Conservation (phyloP, 2,797 vertebrate species). For the Epinephelus malabaricus region DNA sequence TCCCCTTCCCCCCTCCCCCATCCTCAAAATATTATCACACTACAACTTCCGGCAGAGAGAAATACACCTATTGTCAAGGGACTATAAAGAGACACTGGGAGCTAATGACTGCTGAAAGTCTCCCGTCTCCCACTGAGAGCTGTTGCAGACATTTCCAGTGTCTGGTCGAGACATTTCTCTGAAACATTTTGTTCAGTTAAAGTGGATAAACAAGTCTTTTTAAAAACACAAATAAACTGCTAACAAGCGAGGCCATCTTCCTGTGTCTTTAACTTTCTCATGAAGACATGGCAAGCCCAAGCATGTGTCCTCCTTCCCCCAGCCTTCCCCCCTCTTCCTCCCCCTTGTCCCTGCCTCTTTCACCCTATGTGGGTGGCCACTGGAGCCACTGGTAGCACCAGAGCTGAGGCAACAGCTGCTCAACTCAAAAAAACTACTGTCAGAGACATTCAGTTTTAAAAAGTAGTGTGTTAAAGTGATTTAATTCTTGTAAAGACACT, state of each 20-base stretch:
- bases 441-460: not conserved
- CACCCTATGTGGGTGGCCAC: slow-evolving; percentile 78
- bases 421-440: slow-evolving; percentile 12
- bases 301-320: slow-evolving; percentile 64
- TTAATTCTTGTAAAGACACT: not conserved
- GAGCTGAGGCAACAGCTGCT: slow-evolving; percentile 73
- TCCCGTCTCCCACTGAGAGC: not conserved
- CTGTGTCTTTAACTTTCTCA: slow-evolving; percentile 34
- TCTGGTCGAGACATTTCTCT: not conserved
- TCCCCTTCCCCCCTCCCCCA: slow-evolving; percentile 40
- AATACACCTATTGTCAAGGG: slow-evolving; percentile 39
- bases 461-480: not conserved
- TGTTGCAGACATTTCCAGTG: not conserved
- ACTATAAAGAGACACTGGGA: not conserved
- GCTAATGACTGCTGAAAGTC: slow-evolving; percentile 16
- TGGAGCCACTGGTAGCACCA: slow-evolving; percentile 71
- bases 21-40: slow-evolving; percentile 52
- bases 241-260: slow-evolving; percentile 11
- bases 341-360: slow-evolving; percentile 9
- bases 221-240: not conserved
- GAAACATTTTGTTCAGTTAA: not conserved
- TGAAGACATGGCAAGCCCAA: slow-evolving; percentile 67
- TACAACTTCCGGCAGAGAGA: slow-evolving; percentile 46
- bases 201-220: not conserved
- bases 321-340: not conserved